Conservation (phyloP, 1,140 invertebrate species). For the Atta texana region DNA sequence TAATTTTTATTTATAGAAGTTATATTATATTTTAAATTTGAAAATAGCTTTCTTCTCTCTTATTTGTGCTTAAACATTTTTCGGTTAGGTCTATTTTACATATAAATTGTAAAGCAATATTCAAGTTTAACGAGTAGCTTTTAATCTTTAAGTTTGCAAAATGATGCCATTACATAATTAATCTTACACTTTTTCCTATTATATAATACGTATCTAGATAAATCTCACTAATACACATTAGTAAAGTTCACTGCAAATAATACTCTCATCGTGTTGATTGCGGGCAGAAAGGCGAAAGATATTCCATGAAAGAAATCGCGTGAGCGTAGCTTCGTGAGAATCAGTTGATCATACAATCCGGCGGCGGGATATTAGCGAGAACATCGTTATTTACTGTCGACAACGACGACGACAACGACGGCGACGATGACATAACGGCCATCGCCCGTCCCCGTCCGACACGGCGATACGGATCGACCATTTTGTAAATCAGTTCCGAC, state of each 20-base stretch:
- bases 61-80: too few relatives aligned
- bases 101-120: not conserved
- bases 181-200: constrained; percentile 1
- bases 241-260: not conserved
- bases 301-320: constrained; percentile 68
- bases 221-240: not conserved
- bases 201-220: not conserved
- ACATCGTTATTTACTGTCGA: constrained; percentile 78
- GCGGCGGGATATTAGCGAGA: constrained; percentile 50
- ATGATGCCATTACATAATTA: constrained; percentile 24
- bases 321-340: constrained; percentile 72
- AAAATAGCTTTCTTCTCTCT: too few relatives aligned
- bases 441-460: constrained; percentile 57
- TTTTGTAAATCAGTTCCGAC: constrained; percentile 86
- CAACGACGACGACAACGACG: constrained; percentile 23
- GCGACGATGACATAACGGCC: constrained; percentile 65
- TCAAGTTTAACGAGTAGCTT: not conserved
- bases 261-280: not conserved
- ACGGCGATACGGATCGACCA: constrained; percentile 82
- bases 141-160: not conserved
- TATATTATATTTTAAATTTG: not conserved
- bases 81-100: not conserved
- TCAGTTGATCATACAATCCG: constrained; percentile 72
- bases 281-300: constrained; percentile 19
- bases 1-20: not conserved